A percentile compares a stretch with the other conserved stretches of the same genome.
Evolutionary conservation across 2,113 vertebrate genomes (phyloP).

Genomic region (Trichomycterus rosablanca): DNA sequence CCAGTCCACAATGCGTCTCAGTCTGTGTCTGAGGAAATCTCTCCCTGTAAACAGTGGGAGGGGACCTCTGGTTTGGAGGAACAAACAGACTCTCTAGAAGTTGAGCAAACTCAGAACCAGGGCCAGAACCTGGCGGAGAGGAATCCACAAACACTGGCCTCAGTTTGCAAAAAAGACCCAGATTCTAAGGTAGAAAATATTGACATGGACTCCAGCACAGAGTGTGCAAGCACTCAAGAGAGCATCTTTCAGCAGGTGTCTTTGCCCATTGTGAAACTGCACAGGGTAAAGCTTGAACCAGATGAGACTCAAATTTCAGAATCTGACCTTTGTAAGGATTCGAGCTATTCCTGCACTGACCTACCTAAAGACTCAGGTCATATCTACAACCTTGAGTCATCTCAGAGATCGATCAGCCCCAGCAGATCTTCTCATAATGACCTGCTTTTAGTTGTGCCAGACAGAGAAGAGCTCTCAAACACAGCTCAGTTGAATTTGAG

Average conservation of each 20-base stretch:
- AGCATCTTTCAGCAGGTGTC: not conserved
- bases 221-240: not conserved
- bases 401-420: conserved; percentile 10
- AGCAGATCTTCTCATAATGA: not conserved
- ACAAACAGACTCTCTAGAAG: conserved; percentile 30
- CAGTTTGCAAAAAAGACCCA: conserved; percentile 23
- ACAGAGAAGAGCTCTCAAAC: not conserved
- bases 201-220: not conserved
- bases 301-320: conserved; percentile 44
- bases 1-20: not conserved
- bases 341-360: conserved; percentile 32
- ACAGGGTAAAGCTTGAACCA: conserved; percentile 53
- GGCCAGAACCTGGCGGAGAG: not conserved
- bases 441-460: not conserved
- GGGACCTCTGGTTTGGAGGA: conserved; percentile 15
- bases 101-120: not conserved
- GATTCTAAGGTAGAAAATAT: conserved; percentile 5
- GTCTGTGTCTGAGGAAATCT: conserved; percentile 13
- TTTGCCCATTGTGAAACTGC: conserved; percentile 3
- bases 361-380: not conserved
- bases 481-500: not conserved
- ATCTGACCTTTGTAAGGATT: no score
- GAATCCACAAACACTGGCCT: not conserved
- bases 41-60: conserved; percentile 28
- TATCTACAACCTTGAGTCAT: not conserved